Evolutionary conservation across 2,113 vertebrate genomes (phyloP).

Genomic region (Actinemys pallida): DNA sequence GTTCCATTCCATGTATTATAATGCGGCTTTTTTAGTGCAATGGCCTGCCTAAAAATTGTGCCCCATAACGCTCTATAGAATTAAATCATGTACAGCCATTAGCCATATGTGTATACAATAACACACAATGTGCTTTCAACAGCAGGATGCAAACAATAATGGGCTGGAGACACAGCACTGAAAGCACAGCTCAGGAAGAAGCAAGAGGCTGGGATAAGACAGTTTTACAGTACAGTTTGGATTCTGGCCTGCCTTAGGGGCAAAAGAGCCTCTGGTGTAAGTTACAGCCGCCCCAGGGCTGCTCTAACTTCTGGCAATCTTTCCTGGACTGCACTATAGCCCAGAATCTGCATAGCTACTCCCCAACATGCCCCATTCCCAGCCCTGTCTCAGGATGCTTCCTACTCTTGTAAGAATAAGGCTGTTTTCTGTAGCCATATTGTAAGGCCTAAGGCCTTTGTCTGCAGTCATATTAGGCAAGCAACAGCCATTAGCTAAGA

Average conservation of each 20-base stretch:
- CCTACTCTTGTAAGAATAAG: neutral
- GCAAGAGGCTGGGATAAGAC: neutral
- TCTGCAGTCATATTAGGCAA: too few species aligned
- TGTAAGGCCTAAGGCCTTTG: too few species aligned
- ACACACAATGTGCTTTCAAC: neutral
- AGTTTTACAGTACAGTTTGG: neutral
- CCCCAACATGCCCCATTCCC: fast-evolving
- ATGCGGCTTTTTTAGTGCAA: neutral
- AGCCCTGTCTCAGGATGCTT: neutral
- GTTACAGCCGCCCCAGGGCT: neutral
- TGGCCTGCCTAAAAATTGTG: neutral
- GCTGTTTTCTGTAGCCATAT: too few species aligned
- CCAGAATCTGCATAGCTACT: neutral
- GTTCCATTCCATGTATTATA: too few species aligned
- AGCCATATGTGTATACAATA: neutral
- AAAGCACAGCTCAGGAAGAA: neutral
- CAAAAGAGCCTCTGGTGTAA: neutral
- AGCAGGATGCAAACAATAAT: neutral
- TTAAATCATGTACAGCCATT: neutral
- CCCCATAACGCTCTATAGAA: neutral
- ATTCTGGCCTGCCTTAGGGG: neutral
- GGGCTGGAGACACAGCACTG: neutral
- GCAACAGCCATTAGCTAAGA: too few species aligned
- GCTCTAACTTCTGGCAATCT: neutral
- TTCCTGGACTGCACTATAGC: neutral